phyloP scores from a whole-genome alignment of 2,113 vertebrate genomes.

The Python bivittatus region DNA sequence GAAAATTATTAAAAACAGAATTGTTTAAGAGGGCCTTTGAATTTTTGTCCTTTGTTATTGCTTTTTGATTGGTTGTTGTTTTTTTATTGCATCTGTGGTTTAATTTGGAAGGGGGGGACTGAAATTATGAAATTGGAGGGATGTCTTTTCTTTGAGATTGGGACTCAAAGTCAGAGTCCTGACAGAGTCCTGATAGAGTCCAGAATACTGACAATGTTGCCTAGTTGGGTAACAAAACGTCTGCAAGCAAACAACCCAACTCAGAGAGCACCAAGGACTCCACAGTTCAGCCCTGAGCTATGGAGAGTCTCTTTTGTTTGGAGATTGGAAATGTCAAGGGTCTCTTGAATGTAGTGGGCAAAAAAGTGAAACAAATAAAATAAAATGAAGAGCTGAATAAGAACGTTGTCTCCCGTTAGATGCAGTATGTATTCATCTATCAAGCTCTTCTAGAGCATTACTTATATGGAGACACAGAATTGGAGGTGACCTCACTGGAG shows the following conservation, averaged over 20 bases:
- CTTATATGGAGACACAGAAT: conserved; percentile 95
- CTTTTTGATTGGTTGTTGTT: no score
- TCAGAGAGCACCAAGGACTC: neutral
- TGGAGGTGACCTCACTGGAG: conserved; percentile 97
- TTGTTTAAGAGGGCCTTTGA: no score
- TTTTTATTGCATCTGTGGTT: no score
- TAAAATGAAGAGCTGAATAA: neutral
- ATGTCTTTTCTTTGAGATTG: no score
- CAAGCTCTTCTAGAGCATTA: conserved; percentile 97
- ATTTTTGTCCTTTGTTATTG: no score
- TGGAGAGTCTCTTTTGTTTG: neutral
- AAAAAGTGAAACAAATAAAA: neutral
- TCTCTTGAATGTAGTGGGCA: neutral
- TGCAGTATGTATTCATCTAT: conserved; percentile 99
- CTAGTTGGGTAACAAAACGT: neutral
- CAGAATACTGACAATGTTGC: neutral
- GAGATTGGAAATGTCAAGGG: neutral
- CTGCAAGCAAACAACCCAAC: neutral
- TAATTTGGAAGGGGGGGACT: no score
- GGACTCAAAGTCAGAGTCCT: no score
- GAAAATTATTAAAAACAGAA: no score
- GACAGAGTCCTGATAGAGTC: no score
- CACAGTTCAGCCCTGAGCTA: neutral
- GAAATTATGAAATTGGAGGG: no score
- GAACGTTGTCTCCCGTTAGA: conserved; percentile 71